A percentile compares a stretch with the other conserved stretches of the same genome.
These are phyloP conservation scores for Scrobipalpa costella DNA, from an alignment of 2,888 invertebrate species.

Conservation along the genomic window DNA sequence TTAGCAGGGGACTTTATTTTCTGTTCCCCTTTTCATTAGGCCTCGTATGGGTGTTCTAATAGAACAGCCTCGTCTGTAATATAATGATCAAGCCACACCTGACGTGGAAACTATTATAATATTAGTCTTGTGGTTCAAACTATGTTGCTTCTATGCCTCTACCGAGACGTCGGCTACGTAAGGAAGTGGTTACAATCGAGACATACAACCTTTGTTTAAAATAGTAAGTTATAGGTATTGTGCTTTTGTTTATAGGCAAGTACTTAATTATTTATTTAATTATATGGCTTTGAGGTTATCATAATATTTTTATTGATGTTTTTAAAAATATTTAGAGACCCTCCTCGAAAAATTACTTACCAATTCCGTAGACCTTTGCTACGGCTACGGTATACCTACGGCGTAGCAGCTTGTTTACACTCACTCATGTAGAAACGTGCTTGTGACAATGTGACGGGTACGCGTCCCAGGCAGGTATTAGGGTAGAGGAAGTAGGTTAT, in stretches of 20 bases:
- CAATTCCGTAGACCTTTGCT: not conserved
- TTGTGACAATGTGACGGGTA: too few species aligned
- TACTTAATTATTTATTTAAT: too few species aligned
- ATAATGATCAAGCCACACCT: conserved; percentile 38
- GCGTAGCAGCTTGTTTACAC: not conserved
- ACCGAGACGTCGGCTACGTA: conserved; percentile 15
- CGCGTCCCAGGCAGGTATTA: too few species aligned
- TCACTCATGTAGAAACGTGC: too few species aligned
- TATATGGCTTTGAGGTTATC: too few species aligned
- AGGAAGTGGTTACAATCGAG: not conserved
- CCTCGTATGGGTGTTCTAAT: not conserved
- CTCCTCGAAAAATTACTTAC: too few species aligned
- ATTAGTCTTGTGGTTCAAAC: conserved; percentile 37
- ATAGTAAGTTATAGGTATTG: too few species aligned
- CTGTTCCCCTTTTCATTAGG: not conserved
- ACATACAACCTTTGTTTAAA: not conserved
- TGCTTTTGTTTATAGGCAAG: too few species aligned
- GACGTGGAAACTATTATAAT: conserved; percentile 53
- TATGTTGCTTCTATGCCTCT: conserved; percentile 20
- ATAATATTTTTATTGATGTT: too few species aligned
- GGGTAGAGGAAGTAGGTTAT: too few species aligned
- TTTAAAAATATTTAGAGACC: too few species aligned
- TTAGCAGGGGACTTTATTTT: not conserved
- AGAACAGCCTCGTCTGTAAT: conserved; percentile 5
- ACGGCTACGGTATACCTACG: not conserved